These are phyloP conservation scores for Panthera leo DNA, from an alignment of 2,113 vertebrate species.

Conservation along the genomic window DNA sequence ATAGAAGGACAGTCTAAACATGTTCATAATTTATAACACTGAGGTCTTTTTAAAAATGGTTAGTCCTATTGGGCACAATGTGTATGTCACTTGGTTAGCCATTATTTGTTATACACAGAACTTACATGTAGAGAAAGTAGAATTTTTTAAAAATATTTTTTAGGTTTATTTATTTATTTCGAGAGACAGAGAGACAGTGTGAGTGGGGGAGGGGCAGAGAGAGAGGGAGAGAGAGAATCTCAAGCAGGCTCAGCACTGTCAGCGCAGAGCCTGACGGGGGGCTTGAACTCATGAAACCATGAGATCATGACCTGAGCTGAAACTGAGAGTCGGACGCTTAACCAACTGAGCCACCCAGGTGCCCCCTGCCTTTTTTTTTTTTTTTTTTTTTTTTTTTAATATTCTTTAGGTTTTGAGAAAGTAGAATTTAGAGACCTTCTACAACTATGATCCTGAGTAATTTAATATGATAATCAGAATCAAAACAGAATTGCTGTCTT, in stretches of 20 bases:
- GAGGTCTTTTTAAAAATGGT: not conserved
- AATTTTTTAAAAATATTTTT: not conserved
- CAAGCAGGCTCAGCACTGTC: too few species aligned
- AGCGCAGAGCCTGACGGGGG: too few species aligned
- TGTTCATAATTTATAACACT: not conserved
- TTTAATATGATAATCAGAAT: not conserved
- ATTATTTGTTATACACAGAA: not conserved
- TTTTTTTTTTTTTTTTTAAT: too few species aligned
- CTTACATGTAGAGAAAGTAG: not conserved
- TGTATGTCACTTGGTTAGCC: not conserved
- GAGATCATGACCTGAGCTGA: too few species aligned
- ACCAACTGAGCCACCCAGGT: too few species aligned
- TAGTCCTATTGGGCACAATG: not conserved
- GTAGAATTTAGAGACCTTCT: constrained; percentile 27
- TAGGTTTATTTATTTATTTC: too few species aligned
- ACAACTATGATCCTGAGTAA: not conserved
- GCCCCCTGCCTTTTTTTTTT: too few species aligned
- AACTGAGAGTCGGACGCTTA: too few species aligned
- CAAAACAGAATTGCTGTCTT: constrained; percentile 39
- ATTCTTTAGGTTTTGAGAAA: not conserved
- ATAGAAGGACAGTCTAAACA: not conserved
- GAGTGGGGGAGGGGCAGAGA: too few species aligned
- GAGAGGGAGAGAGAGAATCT: too few species aligned
- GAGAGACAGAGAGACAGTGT: too few species aligned
- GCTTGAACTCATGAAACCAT: too few species aligned